Conservation (phyloP, 30 jellyfish, hydroid and myxozoan genomes). For the Aurelia sp. region DNA sequence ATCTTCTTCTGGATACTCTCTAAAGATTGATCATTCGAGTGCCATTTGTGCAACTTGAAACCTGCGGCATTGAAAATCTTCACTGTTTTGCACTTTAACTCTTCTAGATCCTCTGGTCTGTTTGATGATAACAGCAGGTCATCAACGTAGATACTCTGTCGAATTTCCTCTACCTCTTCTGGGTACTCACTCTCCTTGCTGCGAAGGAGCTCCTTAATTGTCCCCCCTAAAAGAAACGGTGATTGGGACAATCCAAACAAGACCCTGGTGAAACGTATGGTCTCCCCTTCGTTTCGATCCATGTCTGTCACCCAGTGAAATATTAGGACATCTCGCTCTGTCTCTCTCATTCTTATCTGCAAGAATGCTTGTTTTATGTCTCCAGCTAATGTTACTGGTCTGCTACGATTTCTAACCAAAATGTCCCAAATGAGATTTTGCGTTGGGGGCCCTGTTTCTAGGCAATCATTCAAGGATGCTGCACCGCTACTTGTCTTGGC, state of each 20-base stretch:
- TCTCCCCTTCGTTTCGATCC: slow-evolving; percentile 13
- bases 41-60: slow-evolving; percentile 70
- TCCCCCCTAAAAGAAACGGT: slow-evolving; percentile 68
- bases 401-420: slow-evolving; percentile 25
- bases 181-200: slow-evolving; percentile 41
- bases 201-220: slow-evolving; percentile 54
- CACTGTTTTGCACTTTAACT: slow-evolving; percentile 16
- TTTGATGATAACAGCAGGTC: background rate
- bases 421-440: slow-evolving; percentile 49
- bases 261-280: slow-evolving; percentile 59
- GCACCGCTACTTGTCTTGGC: slow-evolving; percentile 29
- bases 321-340: slow-evolving; percentile 44
- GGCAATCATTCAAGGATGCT: slow-evolving; percentile 68
- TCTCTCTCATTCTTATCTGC: slow-evolving; percentile 22
- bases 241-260: slow-evolving; percentile 76
- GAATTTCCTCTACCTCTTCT: slow-evolving; percentile 43
- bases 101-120: slow-evolving; percentile 14
- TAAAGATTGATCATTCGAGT: slow-evolving; percentile 22
- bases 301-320: slow-evolving; percentile 57
- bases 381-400: slow-evolving; percentile 38
- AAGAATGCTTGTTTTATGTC: slow-evolving; percentile 58
- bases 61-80: slow-evolving; percentile 38
- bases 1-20: background rate
- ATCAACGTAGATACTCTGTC: slow-evolving; percentile 37
- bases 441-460: slow-evolving; percentile 71